Percentiles rank a stretch among this genome's conserved stretches.
These are phyloP conservation scores for Catocala sponsa DNA, from an alignment of 2,888 invertebrate species.

Conservation along the genomic window DNA sequence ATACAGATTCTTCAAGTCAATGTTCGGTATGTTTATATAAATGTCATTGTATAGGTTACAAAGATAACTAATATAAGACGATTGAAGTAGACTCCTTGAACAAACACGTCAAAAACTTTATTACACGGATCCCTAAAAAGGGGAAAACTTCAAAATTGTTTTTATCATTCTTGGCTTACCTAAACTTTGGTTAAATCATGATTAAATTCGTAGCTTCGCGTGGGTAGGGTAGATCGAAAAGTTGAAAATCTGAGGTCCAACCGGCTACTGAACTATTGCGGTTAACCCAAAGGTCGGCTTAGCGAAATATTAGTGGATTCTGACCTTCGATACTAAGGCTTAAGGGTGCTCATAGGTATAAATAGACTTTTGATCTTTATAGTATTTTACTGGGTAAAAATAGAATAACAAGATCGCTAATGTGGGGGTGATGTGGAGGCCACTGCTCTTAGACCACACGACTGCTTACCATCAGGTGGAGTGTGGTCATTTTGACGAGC, in stretches of 20 bases:
- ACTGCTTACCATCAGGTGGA: too few species aligned
- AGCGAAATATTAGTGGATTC: constrained; percentile 28
- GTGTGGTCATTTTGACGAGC: too few species aligned
- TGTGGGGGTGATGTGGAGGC: too few species aligned
- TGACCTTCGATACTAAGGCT: background rate
- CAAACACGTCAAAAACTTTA: background rate
- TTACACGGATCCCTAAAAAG: constrained; percentile 1
- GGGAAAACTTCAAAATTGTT: constrained; percentile 17
- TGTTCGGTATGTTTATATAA: too few species aligned
- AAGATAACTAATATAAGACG: too few species aligned
- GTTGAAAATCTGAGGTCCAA: constrained; percentile 27
- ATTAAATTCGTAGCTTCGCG: constrained; percentile 30
- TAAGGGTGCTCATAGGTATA: background rate
- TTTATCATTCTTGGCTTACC: constrained; percentile 4
- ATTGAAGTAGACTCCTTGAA: background rate
- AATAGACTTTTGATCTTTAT: constrained; percentile 3
- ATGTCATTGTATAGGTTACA: too few species aligned
- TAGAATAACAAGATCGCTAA: background rate
- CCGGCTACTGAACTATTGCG: constrained; percentile 27
- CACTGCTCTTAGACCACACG: too few species aligned
- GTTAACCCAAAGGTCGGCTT: constrained; percentile 33
- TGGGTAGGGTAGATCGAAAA: constrained; percentile 19
- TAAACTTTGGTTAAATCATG: constrained; percentile 23
- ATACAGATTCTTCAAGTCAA: too few species aligned
- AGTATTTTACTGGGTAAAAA: background rate